Evolutionary conservation across 2,113 vertebrate species (phyloP).

Genomic region (Butorides virescens): DNA sequence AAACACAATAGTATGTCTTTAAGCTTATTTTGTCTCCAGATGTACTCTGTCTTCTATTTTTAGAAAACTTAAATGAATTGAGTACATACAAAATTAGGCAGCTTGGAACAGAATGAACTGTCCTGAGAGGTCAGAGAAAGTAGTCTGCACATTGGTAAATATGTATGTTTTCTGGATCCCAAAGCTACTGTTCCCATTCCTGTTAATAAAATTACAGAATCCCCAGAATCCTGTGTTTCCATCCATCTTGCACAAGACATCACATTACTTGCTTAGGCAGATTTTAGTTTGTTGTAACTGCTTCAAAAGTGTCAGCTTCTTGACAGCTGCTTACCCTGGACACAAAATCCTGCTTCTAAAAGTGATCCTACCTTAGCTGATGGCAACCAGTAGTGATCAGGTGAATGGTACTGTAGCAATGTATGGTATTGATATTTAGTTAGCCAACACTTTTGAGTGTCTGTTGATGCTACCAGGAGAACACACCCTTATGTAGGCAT

Average conservation of each 20-base stretch:
- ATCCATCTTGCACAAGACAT: background rate
- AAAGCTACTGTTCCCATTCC: background rate
- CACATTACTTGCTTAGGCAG: background rate
- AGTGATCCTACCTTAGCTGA: background rate
- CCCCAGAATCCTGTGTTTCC: background rate
- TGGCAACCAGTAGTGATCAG: background rate
- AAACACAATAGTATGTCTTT: background rate
- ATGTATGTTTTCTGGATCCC: background rate
- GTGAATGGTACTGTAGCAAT: background rate
- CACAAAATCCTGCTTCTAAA: background rate
- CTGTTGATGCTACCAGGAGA: background rate
- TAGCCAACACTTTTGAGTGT: accelerated
- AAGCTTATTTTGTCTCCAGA: background rate
- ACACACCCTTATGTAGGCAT: accelerated
- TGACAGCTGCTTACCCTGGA: background rate
- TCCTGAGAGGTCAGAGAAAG: background rate
- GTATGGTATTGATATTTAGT: accelerated
- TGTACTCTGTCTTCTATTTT: background rate
- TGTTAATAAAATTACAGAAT: background rate
- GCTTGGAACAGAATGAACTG: background rate
- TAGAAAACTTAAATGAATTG: background rate
- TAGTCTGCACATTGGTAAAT: background rate
- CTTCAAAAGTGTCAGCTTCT: background rate
- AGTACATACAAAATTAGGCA: background rate
- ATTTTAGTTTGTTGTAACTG: background rate